These are phyloP conservation scores for Planococcus citri DNA, from an alignment of 1,140 invertebrate genomes.

Conservation along the genomic window DNA sequence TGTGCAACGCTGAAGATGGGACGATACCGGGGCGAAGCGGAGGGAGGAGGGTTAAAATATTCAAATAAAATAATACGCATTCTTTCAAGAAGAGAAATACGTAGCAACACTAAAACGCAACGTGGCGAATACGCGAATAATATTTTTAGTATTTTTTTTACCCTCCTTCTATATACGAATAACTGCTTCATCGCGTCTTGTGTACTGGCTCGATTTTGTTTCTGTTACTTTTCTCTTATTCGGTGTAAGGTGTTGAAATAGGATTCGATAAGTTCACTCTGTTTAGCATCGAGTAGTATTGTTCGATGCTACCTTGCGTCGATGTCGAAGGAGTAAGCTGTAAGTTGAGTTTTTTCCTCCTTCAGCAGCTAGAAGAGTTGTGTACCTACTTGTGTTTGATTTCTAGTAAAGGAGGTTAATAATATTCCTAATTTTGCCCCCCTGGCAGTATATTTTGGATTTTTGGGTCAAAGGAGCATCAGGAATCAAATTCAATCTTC, in stretches of 20 bases:
- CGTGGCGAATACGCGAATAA: not conserved
- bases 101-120: not conserved
- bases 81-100: not conserved
- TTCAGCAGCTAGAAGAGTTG: not conserved
- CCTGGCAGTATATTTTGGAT: too few species aligned
- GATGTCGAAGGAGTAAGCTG: not conserved
- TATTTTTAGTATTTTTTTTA: not conserved
- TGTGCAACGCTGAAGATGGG: too few species aligned
- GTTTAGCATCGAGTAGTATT: not conserved
- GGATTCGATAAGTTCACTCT: not conserved
- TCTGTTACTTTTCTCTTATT: not conserved
- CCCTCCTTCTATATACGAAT: too few species aligned
- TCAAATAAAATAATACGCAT: slow-evolving; percentile 4
- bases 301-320: not conserved
- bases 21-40: too few species aligned
- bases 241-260: not conserved
- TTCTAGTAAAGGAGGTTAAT: too few species aligned
- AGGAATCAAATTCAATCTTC: too few species aligned
- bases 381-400: too few species aligned
- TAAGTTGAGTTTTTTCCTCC: not conserved
- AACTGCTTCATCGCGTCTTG: too few species aligned
- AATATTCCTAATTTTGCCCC: too few species aligned
- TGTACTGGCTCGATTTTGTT: too few species aligned
- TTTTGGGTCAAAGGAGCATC: too few species aligned
- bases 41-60: not conserved